Evolutionary conservation across 2,113 vertebrate genomes (phyloP).

Genomic region (Oplegnathus fasciatus): DNA sequence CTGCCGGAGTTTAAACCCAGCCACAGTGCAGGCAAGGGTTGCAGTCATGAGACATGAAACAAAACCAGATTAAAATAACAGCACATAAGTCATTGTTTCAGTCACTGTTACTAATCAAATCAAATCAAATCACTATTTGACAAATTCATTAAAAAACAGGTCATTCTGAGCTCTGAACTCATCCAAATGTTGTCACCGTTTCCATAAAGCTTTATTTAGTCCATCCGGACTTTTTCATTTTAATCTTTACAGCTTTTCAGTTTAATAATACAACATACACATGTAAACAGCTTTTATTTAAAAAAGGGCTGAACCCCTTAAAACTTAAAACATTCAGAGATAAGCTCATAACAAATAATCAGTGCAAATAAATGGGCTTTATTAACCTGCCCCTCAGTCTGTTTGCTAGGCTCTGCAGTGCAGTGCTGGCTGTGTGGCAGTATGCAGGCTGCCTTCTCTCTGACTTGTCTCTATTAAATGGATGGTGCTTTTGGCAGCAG

Average conservation of each 20-base stretch:
- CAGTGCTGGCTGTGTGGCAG: constrained; percentile 51
- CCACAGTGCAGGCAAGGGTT: too few relatives aligned
- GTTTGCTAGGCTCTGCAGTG: constrained; percentile 52
- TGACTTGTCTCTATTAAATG: constrained; percentile 71
- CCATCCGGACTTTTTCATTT: too few relatives aligned
- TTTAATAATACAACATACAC: not conserved
- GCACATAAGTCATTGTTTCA: not conserved
- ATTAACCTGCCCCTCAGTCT: constrained; percentile 5
- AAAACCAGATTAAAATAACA: not conserved
- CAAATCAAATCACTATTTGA: too few relatives aligned
- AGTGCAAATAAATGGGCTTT: constrained; percentile 28
- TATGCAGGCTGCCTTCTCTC: constrained; percentile 55
- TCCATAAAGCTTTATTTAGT: not conserved
- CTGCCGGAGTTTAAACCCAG: too few relatives aligned
- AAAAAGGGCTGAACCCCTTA: not conserved
- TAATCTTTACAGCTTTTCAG: not conserved
- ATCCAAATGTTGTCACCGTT: not conserved
- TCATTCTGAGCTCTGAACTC: not conserved
- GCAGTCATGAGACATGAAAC: too few relatives aligned
- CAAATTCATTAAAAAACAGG: not conserved
- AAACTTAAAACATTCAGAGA: not conserved
- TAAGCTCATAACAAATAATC: constrained; percentile 10
- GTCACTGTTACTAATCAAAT: not conserved
- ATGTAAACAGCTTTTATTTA: not conserved
- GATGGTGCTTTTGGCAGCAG: constrained; percentile 69